Conservation (phyloP, 2,797 vertebrate species). For the Propithecus perrieri region DNA sequence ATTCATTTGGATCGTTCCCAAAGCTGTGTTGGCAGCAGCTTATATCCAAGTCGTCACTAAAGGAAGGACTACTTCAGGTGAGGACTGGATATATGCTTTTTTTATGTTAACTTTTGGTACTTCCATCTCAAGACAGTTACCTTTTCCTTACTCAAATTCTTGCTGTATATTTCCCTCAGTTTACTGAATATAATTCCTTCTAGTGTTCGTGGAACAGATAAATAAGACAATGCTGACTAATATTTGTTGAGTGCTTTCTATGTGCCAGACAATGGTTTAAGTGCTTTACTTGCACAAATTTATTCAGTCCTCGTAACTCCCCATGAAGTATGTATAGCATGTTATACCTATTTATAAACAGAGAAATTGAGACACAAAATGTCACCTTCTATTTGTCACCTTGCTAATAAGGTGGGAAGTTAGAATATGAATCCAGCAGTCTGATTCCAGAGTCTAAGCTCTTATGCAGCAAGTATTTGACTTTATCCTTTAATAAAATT, state of each 20-base stretch:
- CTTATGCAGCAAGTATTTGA: background rate
- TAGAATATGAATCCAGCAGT: background rate
- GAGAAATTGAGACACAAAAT: background rate
- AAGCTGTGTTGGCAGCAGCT: background rate
- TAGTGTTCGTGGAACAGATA: background rate
- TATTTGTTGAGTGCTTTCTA: background rate
- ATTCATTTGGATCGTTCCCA: constrained; percentile 10
- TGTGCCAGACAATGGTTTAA: background rate
- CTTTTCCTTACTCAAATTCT: constrained; percentile 24
- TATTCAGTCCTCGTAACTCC: background rate
- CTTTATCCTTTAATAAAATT: constrained; percentile 1
- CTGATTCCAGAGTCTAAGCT: background rate
- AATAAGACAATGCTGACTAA: background rate
- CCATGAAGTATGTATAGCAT: background rate
- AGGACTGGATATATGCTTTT: background rate
- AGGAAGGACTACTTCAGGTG: background rate
- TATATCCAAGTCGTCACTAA: background rate
- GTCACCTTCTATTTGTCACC: background rate
- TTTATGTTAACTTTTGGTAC: constrained; percentile 4
- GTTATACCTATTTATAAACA: background rate
- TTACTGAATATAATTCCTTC: background rate
- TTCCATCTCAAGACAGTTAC: background rate
- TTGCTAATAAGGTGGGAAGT: background rate
- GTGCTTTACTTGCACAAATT: background rate
- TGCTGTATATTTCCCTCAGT: background rate